These are phyloP conservation scores for Choloepus didactylus DNA, from an alignment of 2,797 vertebrate genomes.

Conservation along the genomic window DNA sequence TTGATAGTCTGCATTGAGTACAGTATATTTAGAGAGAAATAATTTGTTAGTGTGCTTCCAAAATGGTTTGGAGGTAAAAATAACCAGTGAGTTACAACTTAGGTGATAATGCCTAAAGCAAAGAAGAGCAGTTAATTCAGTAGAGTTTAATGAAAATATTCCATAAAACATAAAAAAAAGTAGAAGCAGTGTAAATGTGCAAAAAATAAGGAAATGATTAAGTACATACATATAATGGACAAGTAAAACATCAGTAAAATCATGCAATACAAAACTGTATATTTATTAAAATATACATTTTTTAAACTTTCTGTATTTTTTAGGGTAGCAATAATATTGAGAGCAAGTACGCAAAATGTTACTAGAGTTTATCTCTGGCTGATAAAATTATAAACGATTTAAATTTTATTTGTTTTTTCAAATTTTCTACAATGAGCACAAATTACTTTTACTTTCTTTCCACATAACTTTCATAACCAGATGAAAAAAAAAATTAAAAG, in stretches of 20 bases:
- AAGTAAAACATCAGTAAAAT: neutral
- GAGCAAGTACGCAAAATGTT: neutral
- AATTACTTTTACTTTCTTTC: neutral
- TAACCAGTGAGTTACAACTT: neutral
- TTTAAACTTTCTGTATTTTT: neutral
- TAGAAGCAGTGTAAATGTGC: neutral
- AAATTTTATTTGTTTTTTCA: neutral
- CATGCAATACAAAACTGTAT: neutral
- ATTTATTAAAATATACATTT: neutral
- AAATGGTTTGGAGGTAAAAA: neutral
- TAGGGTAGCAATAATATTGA: neutral
- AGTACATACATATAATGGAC: neutral
- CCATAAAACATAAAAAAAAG: neutral
- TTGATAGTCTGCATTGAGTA: neutral
- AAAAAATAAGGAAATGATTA: neutral
- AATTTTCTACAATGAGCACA: neutral
- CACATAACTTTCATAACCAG: neutral
- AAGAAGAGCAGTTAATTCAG: neutral
- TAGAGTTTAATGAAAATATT: neutral
- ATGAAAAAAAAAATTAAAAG: neutral
- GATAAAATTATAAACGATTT: neutral
- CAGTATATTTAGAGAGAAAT: neutral
- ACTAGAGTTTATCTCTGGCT: neutral
- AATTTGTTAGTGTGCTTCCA: neutral
- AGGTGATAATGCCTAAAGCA: neutral